phyloP scores from a whole-genome alignment of 2,113 vertebrate genomes.

The Chionodraco myersi region DNA sequence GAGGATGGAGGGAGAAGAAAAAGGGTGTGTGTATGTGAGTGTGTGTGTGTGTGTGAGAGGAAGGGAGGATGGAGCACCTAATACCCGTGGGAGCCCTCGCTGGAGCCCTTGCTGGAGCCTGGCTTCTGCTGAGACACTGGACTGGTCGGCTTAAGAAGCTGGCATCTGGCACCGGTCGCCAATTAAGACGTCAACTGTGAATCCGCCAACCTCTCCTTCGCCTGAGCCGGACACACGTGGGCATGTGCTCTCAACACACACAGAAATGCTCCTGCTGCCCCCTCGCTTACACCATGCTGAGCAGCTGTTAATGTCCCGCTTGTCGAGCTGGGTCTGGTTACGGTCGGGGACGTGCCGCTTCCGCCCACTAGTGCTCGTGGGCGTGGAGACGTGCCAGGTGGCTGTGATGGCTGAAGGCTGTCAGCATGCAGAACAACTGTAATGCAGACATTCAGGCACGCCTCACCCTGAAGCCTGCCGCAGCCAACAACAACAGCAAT shows the following conservation, averaged over 20 bases:
- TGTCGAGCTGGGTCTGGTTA: constrained; percentile 61
- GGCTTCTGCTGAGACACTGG: constrained; percentile 50
- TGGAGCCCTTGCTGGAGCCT: constrained; percentile 35
- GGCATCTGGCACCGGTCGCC: constrained; percentile 47
- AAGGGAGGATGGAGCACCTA: constrained; percentile 61
- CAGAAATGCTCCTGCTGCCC: constrained; percentile 2
- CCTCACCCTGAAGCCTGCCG: constrained; percentile 8
- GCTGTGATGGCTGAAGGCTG: constrained; percentile 46
- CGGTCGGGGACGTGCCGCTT: constrained; percentile 23
- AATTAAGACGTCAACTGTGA: constrained; percentile 65
- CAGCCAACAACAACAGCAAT: constrained; percentile 51
- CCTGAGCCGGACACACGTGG: constrained; percentile 29
- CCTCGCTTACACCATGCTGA: constrained; percentile 36
- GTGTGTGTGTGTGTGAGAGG: constrained; percentile 20
- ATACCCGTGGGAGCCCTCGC: constrained; percentile 77
- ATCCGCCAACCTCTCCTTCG: constrained; percentile 21
- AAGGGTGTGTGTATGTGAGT: constrained; percentile 6
- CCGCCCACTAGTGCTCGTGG: constrained; percentile 30
- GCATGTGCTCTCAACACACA: neutral
- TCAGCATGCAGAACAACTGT: constrained; percentile 48
- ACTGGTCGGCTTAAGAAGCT: constrained; percentile 3
- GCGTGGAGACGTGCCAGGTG: constrained; percentile 66
- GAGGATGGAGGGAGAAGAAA: constrained; percentile 56
- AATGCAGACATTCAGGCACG: constrained; percentile 46
- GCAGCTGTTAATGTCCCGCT: constrained; percentile 69